phyloP scores from a whole-genome alignment of 2,113 vertebrate species.

The Stigmatopora nigra region DNA sequence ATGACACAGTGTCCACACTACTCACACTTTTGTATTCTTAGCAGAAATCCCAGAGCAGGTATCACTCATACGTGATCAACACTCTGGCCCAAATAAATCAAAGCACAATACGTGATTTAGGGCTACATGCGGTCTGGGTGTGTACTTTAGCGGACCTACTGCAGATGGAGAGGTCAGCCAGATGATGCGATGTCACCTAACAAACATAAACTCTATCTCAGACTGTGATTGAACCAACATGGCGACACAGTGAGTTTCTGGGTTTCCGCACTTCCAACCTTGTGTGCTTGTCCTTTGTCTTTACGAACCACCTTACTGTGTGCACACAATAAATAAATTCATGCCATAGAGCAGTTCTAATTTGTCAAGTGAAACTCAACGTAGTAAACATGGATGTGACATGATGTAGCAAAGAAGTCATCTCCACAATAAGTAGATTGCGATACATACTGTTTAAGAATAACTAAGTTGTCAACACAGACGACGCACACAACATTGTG shows the following conservation, averaged over 20 bases:
- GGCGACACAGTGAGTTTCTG: constrained; percentile 37
- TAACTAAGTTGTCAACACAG: not conserved
- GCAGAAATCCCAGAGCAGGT: constrained; percentile 2
- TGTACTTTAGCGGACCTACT: constrained; percentile 43
- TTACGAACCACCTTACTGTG: not conserved
- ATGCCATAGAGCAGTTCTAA: not conserved
- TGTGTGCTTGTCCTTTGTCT: not conserved
- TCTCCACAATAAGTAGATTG: not conserved
- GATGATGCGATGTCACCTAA: constrained; percentile 41
- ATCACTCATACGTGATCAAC: not conserved
- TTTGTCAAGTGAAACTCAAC: not conserved
- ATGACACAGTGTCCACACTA: not conserved
- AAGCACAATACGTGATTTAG: constrained; percentile 41
- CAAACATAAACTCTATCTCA: constrained; percentile 65
- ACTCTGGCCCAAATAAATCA: constrained; percentile 2
- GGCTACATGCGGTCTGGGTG: constrained; percentile 37
- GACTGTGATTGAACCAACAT: constrained; percentile 58
- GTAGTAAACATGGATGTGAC: not conserved
- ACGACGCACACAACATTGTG: not conserved
- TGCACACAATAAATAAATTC: not conserved
- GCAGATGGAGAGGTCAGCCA: constrained; percentile 53
- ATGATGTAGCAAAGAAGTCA: not conserved
- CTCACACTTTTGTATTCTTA: not conserved
- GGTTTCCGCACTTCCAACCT: not conserved
- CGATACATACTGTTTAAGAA: not conserved